Conservation (phyloP, 2,888 invertebrate genomes). For the Hedya salicella region DNA sequence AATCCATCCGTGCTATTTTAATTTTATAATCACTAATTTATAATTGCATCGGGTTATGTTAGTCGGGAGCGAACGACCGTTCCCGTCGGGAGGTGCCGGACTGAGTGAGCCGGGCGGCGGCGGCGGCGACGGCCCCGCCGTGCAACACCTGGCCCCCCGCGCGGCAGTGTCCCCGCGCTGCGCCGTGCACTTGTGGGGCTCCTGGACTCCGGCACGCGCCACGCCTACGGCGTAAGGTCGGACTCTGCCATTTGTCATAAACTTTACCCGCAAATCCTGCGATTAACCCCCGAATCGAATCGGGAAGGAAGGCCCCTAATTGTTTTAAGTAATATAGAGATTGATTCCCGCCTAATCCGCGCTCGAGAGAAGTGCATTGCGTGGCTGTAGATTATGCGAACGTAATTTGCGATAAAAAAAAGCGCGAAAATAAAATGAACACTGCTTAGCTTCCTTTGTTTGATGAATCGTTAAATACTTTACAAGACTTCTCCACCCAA, state of each 20-base stretch:
- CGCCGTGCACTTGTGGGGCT: constrained; percentile 78
- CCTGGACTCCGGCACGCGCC: constrained; percentile 62
- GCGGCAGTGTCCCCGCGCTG: constrained; percentile 48
- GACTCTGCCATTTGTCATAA: constrained; percentile 48
- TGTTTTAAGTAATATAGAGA: background rate
- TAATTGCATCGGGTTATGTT: background rate
- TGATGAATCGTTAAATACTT: constrained; percentile 5
- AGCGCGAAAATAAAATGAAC: background rate
- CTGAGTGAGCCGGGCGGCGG: constrained; percentile 62
- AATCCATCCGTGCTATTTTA: background rate
- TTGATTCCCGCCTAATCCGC: background rate
- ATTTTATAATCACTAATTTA: constrained; percentile 1
- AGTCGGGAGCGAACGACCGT: constrained; percentile 51
- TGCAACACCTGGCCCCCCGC: constrained; percentile 71
- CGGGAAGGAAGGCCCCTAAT: constrained; percentile 6
- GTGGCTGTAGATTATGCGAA: background rate
- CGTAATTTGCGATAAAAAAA: background rate
- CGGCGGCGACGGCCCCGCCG: constrained; percentile 52
- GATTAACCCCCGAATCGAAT: constrained; percentile 44
- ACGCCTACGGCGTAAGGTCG: constrained; percentile 62
- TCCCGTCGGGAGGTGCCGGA: constrained; percentile 55
- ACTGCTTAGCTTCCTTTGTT: constrained; percentile 10
- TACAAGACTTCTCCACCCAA: constrained; percentile 4
- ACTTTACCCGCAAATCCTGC: constrained; percentile 52
- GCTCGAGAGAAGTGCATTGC: background rate